phyloP scores from a whole-genome alignment of 2,888 invertebrate species.

The Alsophila aescularia region DNA sequence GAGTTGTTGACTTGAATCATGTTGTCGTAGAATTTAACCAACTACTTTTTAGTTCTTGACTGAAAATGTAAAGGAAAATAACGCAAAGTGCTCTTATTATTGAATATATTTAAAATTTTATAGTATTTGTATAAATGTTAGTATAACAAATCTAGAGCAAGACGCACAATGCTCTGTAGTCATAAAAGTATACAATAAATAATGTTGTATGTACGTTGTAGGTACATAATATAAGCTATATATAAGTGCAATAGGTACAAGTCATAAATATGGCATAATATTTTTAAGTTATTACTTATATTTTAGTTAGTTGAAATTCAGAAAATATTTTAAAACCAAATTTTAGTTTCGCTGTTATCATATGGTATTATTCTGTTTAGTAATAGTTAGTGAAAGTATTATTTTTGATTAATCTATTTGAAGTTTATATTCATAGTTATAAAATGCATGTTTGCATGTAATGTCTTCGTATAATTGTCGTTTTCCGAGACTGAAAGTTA shows the following conservation, averaged over 20 bases:
- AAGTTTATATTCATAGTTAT: constrained; percentile 36
- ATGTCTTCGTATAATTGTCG: constrained; percentile 39
- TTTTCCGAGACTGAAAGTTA: constrained; percentile 49
- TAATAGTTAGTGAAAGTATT: constrained; percentile 40
- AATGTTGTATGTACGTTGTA: constrained; percentile 47
- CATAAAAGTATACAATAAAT: constrained; percentile 55
- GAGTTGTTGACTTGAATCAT: too few relatives aligned
- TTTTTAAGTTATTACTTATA: constrained; percentile 40
- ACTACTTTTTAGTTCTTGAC: background rate
- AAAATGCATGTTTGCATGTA: constrained; percentile 57
- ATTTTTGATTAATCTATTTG: constrained; percentile 33
- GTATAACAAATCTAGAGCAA: constrained; percentile 50
- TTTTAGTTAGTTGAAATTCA: constrained; percentile 36
- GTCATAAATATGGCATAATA: constrained; percentile 64
- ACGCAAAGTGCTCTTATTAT: constrained; percentile 35
- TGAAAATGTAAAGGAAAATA: constrained; percentile 17
- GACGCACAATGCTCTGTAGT: constrained; percentile 73
- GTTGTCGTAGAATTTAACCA: background rate
- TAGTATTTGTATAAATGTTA: constrained; percentile 22
- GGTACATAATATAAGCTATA: constrained; percentile 42
- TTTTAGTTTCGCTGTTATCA: constrained; percentile 38
- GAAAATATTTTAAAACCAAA: constrained; percentile 46
- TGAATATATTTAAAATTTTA: constrained; percentile 12
- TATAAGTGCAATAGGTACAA: constrained; percentile 75
- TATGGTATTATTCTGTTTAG: constrained; percentile 38